These are phyloP conservation scores for Rosalia funebris DNA, from an alignment of 2,888 invertebrate genomes.

Conservation along the genomic window DNA sequence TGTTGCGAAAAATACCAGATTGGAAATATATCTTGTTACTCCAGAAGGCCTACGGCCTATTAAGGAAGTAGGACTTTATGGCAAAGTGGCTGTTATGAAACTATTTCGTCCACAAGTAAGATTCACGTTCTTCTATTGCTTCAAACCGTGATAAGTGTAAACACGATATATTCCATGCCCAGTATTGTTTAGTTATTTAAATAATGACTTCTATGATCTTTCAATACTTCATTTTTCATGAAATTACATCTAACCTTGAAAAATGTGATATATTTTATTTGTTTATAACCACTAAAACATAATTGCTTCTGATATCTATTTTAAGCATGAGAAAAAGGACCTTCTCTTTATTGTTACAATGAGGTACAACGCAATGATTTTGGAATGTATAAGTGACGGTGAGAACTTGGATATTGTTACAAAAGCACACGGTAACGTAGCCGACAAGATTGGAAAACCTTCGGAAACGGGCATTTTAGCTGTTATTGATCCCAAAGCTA, in stretches of 20 bases:
- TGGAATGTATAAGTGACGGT: constrained; percentile 84
- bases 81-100: constrained; percentile 94
- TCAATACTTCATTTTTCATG: too few relatives aligned
- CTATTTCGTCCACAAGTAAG: constrained; percentile 88
- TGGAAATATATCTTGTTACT: constrained; percentile 95
- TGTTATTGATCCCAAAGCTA: constrained; percentile 94
- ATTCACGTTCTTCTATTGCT: constrained; percentile 1
- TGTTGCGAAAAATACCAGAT: constrained; percentile 91
- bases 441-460: constrained; percentile 92
- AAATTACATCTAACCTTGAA: too few relatives aligned
- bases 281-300: too few relatives aligned
- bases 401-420: constrained; percentile 92
- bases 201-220: too few relatives aligned
- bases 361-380: constrained; percentile 96
- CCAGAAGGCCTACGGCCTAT: constrained; percentile 94
- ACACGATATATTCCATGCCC: too few relatives aligned
- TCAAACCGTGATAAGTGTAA: too few relatives aligned
- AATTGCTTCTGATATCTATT: too few relatives aligned
- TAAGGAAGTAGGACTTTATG: constrained; percentile 95
- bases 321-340: constrained; percentile 90
- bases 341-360: constrained; percentile 92
- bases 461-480: constrained; percentile 96
- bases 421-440: constrained; percentile 95
- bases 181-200: too few relatives aligned
- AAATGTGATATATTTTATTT: too few relatives aligned